phyloP scores from a whole-genome alignment of 2,797 vertebrate species.

The Urophycis tenuis region DNA sequence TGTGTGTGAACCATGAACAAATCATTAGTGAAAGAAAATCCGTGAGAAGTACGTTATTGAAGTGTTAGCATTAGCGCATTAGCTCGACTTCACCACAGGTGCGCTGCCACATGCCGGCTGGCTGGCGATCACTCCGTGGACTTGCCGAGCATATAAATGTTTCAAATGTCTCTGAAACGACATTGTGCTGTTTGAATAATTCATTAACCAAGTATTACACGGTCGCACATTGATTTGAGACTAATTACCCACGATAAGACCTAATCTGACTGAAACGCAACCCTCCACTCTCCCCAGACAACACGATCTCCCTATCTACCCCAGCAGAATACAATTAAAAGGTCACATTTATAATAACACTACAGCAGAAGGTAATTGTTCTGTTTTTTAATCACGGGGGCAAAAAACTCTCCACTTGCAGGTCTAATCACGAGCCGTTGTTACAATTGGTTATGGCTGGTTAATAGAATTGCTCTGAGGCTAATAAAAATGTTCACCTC shows the following conservation, averaged over 20 bases:
- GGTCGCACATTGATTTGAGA: conserved; percentile 4
- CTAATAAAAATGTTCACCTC: neutral
- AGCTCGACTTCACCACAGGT: neutral
- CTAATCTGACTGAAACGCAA: conserved; percentile 30
- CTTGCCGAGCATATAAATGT: neutral
- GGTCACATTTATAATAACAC: conserved; percentile 32
- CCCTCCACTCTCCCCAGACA: neutral
- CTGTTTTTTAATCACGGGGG: conserved; percentile 30
- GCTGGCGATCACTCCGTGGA: neutral
- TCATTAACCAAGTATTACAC: conserved; percentile 6
- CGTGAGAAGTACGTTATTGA: neutral
- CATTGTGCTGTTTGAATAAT: neutral
- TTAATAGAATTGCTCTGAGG: conserved; percentile 18
- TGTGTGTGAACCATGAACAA: neutral
- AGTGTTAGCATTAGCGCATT: neutral
- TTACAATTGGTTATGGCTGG: conserved; percentile 36
- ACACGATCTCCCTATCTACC: conserved; percentile 7
- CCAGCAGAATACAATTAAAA: conserved; percentile 35
- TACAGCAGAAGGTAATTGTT: conserved; percentile 11
- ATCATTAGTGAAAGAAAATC: neutral
- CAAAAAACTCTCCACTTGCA: conserved; percentile 30
- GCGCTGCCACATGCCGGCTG: neutral
- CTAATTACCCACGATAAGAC: conserved; percentile 30
- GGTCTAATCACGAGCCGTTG: conserved; percentile 32
- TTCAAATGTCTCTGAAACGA: neutral